Base-by-base conservation (phyloP, 1,140 invertebrate species). In the Teleopsis dalmanni region DNA sequence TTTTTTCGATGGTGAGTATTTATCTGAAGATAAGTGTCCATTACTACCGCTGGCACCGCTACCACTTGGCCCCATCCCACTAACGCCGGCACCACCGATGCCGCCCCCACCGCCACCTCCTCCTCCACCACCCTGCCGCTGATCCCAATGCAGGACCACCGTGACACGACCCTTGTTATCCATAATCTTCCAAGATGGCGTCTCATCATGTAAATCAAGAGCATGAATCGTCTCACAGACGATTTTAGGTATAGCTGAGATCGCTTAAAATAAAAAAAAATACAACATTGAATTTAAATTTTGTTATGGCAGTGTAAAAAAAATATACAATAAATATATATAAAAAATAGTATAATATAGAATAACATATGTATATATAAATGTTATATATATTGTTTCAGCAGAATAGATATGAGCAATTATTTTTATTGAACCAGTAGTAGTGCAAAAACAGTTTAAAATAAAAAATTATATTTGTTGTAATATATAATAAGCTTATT, bases 141-240 rank as follows among this genome's bases (percentile, higher is more conserved):
- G 89, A 78, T 92, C 88, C 88, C 90, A 92, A 73, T 92, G 87
- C 65, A 93, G 76, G 58, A 93, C 89, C 73, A 95, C 88, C 60
- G 91, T 93, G 74, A 94, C 87, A 70, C 89, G 82, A 64, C 89
- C 88, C 76, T 91, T 88, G 80, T 91, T 91, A 80, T 94, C 90
- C 87, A 92, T 92, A 77, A 94, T 92, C 75, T 93, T 93, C 91
- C 91, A 95, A 74, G 89, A 91, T 59, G 90, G 89, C 64, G 88
- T 89, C 74, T 92, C 90, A 88, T 93, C 87, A 76, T 92, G 89
- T 62, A 94, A 75, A 73, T 92, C 89, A 76, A 94, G 76, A 48
- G 88, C 88, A 78, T 92, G 88, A 62, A 94, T 92, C 59, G 91
- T 91, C 76, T 94, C 91, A 81, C 91, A 94, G 70, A 95, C 90